Evolutionary conservation across 2,888 invertebrate species (phyloP).

Genomic region (Bruchidius siliquastri): DNA sequence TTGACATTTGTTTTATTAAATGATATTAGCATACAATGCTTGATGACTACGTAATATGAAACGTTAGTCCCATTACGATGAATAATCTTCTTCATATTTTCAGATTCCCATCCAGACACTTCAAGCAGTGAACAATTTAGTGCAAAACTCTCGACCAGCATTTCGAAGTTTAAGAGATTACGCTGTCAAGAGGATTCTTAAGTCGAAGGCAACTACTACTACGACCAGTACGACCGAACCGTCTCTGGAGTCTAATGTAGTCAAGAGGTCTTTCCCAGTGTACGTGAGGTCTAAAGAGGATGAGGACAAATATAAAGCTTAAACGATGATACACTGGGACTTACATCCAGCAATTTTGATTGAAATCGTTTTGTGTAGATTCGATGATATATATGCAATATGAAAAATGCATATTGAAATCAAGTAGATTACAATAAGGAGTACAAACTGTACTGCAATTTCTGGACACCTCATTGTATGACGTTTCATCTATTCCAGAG

Average conservation of each 20-base stretch:
- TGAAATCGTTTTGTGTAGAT: too few relatives aligned
- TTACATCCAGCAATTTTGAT: background rate
- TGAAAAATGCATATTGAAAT: too few relatives aligned
- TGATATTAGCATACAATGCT: too few relatives aligned
- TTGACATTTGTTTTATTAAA: too few relatives aligned
- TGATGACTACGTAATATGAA: too few relatives aligned
- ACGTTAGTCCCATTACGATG: too few relatives aligned
- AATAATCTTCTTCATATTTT: too few relatives aligned
- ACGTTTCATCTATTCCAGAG: too few relatives aligned
- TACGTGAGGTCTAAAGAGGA: constrained; percentile 18
- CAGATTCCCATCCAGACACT: constrained; percentile 44
- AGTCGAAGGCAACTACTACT: constrained; percentile 14
- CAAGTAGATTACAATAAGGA: too few relatives aligned
- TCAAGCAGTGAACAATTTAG: constrained; percentile 40
- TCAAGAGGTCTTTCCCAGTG: constrained; percentile 23
- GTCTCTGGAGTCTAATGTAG: constrained; percentile 15
- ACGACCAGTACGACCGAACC: constrained; percentile 14
- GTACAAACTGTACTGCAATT: too few relatives aligned
- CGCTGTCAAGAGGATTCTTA: constrained; percentile 28
- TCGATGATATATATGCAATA: too few relatives aligned
- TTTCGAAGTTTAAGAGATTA: constrained; percentile 36
- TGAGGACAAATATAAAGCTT: constrained; percentile 12
- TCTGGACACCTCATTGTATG: too few relatives aligned
- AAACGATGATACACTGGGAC: background rate
- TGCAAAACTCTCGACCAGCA: constrained; percentile 41